Evolutionary conservation across 1,140 invertebrate species (phyloP).

Genomic region (Augochlora pura): DNA sequence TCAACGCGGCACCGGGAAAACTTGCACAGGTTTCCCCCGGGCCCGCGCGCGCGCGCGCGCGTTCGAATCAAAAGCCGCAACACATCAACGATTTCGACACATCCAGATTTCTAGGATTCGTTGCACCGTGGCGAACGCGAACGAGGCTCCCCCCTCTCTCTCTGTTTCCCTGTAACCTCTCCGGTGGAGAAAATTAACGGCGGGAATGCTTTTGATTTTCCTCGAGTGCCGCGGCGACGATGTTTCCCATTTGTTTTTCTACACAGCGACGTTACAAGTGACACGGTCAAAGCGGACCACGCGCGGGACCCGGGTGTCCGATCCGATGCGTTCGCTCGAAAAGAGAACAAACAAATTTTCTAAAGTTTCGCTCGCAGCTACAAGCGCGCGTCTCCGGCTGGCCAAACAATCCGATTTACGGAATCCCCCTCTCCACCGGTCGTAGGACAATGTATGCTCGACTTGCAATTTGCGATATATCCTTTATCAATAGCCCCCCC

Average conservation of each 20-base stretch:
- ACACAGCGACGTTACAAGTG: no score
- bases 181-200: slow-evolving; percentile 16
- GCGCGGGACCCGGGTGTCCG: no score
- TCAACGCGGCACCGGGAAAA: no score
- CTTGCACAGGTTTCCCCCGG: not conserved
- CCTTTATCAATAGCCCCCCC: not conserved
- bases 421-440: not conserved
- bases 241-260: no score
- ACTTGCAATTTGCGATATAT: not conserved
- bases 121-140: slow-evolving; percentile 1
- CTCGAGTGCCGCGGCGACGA: no score
- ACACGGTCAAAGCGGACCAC: no score
- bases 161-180: not conserved
- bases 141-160: no score
- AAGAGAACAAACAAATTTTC: no score
- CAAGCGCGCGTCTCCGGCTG: not conserved
- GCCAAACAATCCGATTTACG: not conserved
- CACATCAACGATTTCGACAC: not conserved
- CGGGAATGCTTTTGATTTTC: slow-evolving; percentile 11
- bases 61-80: not conserved
- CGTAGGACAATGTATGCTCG: not conserved
- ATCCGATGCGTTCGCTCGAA: no score
- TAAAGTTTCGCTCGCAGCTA: no score
- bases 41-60: no score
- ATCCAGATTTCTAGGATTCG: slow-evolving; percentile 2